Conservation (phyloP, 2,797 vertebrate genomes). For the Xenentodon cancila region DNA sequence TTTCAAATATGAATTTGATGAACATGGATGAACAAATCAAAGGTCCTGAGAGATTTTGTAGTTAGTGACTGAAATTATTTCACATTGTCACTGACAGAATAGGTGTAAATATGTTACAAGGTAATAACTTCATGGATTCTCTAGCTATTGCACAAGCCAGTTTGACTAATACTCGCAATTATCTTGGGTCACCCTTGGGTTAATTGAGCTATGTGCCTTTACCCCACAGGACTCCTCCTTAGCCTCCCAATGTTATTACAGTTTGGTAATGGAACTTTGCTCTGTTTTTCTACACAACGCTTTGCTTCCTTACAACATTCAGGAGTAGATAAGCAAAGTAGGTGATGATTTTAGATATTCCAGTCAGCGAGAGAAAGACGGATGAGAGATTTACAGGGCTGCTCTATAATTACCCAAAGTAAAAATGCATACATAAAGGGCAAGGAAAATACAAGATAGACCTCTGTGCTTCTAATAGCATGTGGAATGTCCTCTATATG, state of each 20-base stretch:
- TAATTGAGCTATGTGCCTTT: slow-evolving; percentile 26
- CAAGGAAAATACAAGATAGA: too few relatives aligned
- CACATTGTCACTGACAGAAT: not conserved
- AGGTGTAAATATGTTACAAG: not conserved
- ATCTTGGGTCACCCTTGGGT: slow-evolving; percentile 18
- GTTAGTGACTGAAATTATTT: not conserved
- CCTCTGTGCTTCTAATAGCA: too few relatives aligned
- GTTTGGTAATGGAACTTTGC: slow-evolving; percentile 14
- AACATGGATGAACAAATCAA: too few relatives aligned
- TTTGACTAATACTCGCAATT: slow-evolving; percentile 29
- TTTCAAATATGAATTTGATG: too few relatives aligned
- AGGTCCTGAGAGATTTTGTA: not conserved
- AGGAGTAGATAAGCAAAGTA: not conserved
- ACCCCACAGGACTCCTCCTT: slow-evolving; percentile 14
- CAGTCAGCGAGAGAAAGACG: not conserved
- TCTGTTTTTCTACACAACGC: slow-evolving; percentile 1
- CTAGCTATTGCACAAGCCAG: slow-evolving; percentile 4
- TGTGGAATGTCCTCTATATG: too few relatives aligned
- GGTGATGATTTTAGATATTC: not conserved
- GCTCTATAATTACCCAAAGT: too few relatives aligned
- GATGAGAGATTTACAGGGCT: not conserved
- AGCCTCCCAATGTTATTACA: slow-evolving; percentile 19
- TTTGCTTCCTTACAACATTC: not conserved
- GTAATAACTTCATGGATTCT: not conserved
- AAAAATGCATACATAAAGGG: too few relatives aligned